These are phyloP conservation scores for Pogonocichla stellata DNA, from an alignment of 2,113 vertebrate genomes.

Conservation along the genomic window DNA sequence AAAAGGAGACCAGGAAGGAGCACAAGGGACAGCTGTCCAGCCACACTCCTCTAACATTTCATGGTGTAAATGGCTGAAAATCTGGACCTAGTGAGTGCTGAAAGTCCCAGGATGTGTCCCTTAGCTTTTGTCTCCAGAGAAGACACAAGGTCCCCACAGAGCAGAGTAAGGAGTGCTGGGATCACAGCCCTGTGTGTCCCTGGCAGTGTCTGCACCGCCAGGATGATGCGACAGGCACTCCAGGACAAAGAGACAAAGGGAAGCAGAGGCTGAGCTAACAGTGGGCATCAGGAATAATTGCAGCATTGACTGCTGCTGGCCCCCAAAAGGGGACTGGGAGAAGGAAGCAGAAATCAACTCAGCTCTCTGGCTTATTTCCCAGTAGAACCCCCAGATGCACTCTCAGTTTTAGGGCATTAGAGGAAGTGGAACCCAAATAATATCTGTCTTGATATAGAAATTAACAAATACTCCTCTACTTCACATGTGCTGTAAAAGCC, in stretches of 20 bases:
- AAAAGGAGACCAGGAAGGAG: not conserved
- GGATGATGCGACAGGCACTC: not conserved
- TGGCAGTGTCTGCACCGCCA: not conserved
- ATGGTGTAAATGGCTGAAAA: not conserved
- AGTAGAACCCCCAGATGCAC: not conserved
- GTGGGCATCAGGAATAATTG: not conserved
- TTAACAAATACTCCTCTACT: not conserved
- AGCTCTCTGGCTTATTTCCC: not conserved
- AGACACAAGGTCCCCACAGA: fast-evolving
- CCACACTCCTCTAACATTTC: not conserved
- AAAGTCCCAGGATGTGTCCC: not conserved
- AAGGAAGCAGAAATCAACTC: not conserved
- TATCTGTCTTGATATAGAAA: not conserved
- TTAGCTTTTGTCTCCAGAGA: not conserved
- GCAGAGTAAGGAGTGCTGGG: not conserved
- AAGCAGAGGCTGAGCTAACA: not conserved
- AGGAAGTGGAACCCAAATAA: not conserved
- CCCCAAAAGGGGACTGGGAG: not conserved
- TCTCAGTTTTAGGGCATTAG: not conserved
- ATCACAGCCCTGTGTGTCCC: not conserved
- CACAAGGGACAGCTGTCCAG: not conserved
- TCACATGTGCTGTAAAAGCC: not conserved
- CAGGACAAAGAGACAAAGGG: not conserved
- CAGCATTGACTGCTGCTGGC: not conserved
- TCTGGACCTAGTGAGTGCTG: not conserved